phyloP scores from a whole-genome alignment of 2,113 vertebrate species.

The Rissa tridactyla region DNA sequence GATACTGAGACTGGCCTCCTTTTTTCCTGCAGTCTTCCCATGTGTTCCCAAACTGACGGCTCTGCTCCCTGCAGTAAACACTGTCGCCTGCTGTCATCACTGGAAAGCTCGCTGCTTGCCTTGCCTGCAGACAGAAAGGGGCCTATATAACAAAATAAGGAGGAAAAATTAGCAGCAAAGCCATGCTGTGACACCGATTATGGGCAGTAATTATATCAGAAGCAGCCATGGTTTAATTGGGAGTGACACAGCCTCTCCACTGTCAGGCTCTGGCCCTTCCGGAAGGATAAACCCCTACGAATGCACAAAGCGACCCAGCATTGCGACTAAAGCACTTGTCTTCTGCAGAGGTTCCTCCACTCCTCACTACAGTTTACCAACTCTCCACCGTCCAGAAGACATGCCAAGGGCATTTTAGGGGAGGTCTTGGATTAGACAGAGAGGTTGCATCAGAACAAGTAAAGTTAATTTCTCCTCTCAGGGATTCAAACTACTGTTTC shows the following conservation, averaged over 20 bases:
- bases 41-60: background rate
- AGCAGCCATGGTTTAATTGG: background rate
- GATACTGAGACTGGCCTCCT: background rate
- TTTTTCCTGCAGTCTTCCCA: background rate
- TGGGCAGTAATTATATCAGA: background rate
- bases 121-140: background rate
- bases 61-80: background rate
- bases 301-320: rapidly evolving
- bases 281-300: background rate
- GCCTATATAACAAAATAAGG: background rate
- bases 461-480: background rate
- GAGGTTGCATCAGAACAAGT: background rate
- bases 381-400: background rate
- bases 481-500: background rate
- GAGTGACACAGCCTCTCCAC: background rate
- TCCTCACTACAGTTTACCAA: background rate
- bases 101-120: background rate
- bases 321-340: background rate
- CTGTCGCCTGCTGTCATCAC: background rate
- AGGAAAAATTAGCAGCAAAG: background rate
- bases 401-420: background rate
- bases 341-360: background rate
- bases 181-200: background rate
- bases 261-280: background rate
- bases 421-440: background rate